phyloP scores from a whole-genome alignment of 1,140 invertebrate genomes.

The Procambarus virginalis region DNA sequence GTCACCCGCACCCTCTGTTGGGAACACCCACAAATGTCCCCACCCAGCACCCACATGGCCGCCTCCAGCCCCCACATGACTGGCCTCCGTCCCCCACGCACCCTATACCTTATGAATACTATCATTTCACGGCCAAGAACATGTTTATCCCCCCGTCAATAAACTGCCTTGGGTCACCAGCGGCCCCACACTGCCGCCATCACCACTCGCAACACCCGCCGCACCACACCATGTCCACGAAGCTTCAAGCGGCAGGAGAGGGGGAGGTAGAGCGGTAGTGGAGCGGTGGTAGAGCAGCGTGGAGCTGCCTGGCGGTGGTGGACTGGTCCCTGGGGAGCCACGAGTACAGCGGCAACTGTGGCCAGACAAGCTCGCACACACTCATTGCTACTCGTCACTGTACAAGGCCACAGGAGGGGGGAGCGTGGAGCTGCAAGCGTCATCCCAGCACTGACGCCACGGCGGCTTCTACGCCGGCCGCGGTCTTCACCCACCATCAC shows the following conservation, averaged over 20 bases:
- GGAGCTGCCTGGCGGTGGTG: neutral
- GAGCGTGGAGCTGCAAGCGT: conserved; percentile 8
- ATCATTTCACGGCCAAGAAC: neutral
- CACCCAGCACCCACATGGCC: neutral
- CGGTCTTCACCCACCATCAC: neutral
- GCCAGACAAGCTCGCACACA: neutral
- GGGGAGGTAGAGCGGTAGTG: neutral
- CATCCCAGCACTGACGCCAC: conserved; percentile 4
- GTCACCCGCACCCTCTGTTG: neutral
- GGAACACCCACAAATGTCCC: neutral
- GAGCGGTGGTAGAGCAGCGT: neutral
- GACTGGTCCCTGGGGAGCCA: neutral
- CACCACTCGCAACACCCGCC: neutral
- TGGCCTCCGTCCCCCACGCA: neutral
- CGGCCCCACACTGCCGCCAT: neutral
- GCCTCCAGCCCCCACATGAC: no score
- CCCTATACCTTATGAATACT: no score
- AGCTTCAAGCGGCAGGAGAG: neutral
- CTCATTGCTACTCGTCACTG: neutral
- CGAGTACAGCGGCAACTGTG: neutral
- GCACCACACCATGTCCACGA: neutral
- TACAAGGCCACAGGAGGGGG: neutral
- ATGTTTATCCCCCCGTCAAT: conserved; percentile 18
- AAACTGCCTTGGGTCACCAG: neutral
- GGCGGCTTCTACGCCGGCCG: neutral